A percentile compares a stretch with the other conserved stretches of the same genome.
Conservation (phyloP, 2,113 vertebrate species). For the Salminus brasiliensis region DNA sequence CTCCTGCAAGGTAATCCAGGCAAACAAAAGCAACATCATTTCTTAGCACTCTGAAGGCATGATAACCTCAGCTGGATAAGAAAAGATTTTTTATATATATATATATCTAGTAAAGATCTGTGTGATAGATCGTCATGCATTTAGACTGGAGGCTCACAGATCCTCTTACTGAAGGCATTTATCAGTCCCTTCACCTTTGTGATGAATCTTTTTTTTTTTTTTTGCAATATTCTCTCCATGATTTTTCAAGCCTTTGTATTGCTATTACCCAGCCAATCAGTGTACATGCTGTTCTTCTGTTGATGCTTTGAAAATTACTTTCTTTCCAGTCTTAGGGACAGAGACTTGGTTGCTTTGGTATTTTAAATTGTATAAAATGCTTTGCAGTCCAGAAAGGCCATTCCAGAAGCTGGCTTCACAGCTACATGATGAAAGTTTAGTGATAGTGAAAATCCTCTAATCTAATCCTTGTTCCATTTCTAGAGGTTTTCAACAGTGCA, state of each 20-base stretch:
- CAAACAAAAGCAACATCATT: neutral
- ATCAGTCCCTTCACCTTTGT: slow-evolving; percentile 3
- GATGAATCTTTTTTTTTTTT: slow-evolving; percentile 31
- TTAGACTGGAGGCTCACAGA: neutral
- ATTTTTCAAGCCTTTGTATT: neutral
- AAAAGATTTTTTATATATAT: too few relatives aligned
- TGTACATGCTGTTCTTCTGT: neutral
- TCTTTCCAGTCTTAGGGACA: neutral
- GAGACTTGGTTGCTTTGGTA: neutral
- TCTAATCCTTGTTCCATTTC: neutral
- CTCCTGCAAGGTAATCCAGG: too few relatives aligned
- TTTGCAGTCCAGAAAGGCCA: neutral
- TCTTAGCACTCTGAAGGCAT: neutral
- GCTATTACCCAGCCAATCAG: neutral
- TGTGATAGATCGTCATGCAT: slow-evolving; percentile 11
- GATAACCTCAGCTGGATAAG: neutral
- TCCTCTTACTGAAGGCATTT: slow-evolving; percentile 11
- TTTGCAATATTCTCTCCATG: slow-evolving; percentile 14
- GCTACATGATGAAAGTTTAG: neutral
- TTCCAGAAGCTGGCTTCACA: neutral
- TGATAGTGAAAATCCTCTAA: neutral
- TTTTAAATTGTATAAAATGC: neutral
- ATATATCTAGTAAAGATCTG: too few relatives aligned
- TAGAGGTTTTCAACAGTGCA: neutral
- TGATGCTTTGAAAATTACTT: neutral